phyloP scores from a whole-genome alignment of 2,888 invertebrate genomes.

The Entomobrya proxima region DNA sequence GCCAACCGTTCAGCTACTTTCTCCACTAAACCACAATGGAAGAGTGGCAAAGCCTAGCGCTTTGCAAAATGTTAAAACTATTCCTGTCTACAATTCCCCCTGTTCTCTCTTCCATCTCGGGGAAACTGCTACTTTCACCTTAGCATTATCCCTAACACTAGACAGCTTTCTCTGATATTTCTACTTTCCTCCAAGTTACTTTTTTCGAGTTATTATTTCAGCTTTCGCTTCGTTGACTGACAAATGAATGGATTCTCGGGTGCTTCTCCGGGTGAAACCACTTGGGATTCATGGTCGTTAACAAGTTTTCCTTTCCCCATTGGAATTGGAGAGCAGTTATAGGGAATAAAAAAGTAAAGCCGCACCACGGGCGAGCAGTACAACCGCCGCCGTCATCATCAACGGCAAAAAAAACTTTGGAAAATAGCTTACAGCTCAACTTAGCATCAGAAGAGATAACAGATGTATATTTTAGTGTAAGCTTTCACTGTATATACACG shows the following conservation, averaged over 20 bases:
- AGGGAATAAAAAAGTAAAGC: neutral
- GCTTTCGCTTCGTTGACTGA: constrained; percentile 35
- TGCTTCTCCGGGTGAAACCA: constrained; percentile 46
- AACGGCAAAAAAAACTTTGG: neutral
- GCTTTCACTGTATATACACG: neutral
- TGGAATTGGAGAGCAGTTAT: neutral
- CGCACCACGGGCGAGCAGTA: neutral
- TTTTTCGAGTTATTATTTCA: constrained; percentile 39
- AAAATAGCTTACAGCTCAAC: neutral
- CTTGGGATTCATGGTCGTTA: constrained; percentile 57
- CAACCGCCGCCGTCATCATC: neutral
- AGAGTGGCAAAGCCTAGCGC: no score
- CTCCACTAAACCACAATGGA: no score
- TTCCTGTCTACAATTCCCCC: neutral
- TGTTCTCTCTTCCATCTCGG: neutral
- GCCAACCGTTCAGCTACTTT: no score
- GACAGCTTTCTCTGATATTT: neutral
- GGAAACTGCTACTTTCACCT: constrained; percentile 40
- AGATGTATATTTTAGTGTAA: constrained; percentile 28
- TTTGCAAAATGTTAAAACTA: neutral
- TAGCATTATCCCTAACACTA: neutral
- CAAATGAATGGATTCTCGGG: constrained; percentile 33
- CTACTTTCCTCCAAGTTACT: neutral
- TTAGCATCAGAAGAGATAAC: neutral
- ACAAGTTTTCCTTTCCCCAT: constrained; percentile 40